Evolutionary conservation across 2,888 invertebrate species (phyloP).

Genomic region (Dromius quadrimaculatus): DNA sequence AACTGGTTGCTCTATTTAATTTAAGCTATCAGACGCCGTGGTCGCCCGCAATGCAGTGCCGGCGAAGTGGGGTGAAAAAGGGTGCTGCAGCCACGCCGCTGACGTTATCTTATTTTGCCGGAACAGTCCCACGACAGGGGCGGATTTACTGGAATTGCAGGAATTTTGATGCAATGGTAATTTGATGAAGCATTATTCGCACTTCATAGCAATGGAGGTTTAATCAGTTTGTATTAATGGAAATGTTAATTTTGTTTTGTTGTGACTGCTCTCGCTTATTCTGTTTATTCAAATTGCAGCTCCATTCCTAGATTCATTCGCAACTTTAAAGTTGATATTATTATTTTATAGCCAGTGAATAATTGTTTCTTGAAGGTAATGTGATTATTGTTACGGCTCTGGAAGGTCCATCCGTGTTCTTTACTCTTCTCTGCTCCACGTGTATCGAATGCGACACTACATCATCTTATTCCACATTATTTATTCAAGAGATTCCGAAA

Average conservation of each 20-base stretch:
- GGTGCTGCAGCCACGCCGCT: not conserved
- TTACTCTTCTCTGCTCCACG: slow-evolving; percentile 45
- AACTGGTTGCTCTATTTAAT: slow-evolving; percentile 46
- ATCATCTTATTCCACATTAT: slow-evolving; percentile 49
- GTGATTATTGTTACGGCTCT: no score
- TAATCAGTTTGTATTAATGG: no score
- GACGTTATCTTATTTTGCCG: slow-evolving; percentile 48
- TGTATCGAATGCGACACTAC: slow-evolving; percentile 49
- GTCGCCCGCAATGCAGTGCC: slow-evolving; percentile 37
- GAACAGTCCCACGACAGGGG: slow-evolving; percentile 8
- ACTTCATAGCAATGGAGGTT: no score
- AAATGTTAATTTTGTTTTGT: no score
- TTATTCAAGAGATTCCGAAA: slow-evolving; percentile 43
- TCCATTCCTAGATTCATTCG: no score
- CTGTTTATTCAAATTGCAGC: no score
- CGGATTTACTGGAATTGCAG: slow-evolving; percentile 8
- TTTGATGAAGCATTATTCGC: no score
- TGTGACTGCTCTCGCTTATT: no score
- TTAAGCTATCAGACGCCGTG: slow-evolving; percentile 42
- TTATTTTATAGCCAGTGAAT: no score
- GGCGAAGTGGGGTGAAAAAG: not conserved
- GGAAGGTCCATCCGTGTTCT: no score
- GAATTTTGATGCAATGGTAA: slow-evolving; percentile 19
- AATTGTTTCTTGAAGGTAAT: no score
- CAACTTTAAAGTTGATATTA: no score